Base-by-base conservation (phyloP, 2,113 vertebrate genomes). In the Vidua chalybeata region DNA sequence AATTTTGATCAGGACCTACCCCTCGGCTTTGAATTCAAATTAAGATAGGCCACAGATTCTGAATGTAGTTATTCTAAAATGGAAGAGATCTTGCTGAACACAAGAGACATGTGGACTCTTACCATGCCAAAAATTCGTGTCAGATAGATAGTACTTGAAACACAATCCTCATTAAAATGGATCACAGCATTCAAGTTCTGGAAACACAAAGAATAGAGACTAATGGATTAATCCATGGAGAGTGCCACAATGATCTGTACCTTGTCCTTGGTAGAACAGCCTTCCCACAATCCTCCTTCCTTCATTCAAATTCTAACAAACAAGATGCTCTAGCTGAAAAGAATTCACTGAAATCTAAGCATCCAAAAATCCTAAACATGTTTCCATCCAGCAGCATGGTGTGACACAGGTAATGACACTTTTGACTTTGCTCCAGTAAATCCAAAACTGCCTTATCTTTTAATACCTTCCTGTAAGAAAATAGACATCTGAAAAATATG, bases 21-120 rank as follows among this genome's bases (percentile, higher is more conserved):
- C 62, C 59, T 56, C 12, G 31, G 43, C 75, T 80, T 76, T 90
- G 87, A 96, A 97, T 96, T 93, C 66, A 91, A 94, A 95, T 92
- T 81, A 92, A 83, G 64, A 56, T 11, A n/a, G 56, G 64, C 59
- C 72, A 68, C 35, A 55, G 46, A 74, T 88, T 85, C 73, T 80
- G 22, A 80, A 80, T 52, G 21, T 10, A 58, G 63, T 88, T 63
- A 56, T 49, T 90, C 56, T 58, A 61, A 86, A 88, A 63, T 28
- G 49, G 79, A 73, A 90, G 45, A 67, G 52, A 77, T 43, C n/a
- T 61, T 75, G 35, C 85, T 86, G 45, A 23, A 51, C 7, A 19
- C 68, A 61, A 78, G 90, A 67, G 61, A 77, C 22, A 23, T 0
- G 1, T 30, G 52, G 82, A 80, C 48, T 67, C 67, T 8, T 6